Percentiles rank a stretch among this genome's conserved stretches.
phyloP scores from a whole-genome alignment of 1,140 invertebrate species.

The Leptopilina boulardi region DNA sequence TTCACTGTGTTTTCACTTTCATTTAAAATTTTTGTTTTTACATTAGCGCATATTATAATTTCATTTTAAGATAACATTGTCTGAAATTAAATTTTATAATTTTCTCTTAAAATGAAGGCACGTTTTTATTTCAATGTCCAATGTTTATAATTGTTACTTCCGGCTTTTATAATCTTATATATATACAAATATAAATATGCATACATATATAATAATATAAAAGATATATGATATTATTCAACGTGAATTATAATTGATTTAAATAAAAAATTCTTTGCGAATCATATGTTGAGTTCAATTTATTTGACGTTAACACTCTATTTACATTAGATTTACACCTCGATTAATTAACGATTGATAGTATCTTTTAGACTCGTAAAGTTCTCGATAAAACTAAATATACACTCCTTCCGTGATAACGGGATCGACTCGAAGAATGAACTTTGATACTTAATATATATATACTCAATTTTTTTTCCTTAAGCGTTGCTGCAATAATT shows the following conservation, averaged over 20 bases:
- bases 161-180: too few relatives aligned
- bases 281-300: background rate
- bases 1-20: too few relatives aligned
- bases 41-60: too few relatives aligned
- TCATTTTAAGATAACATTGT: too few relatives aligned
- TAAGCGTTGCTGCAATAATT: constrained; percentile 19
- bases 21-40: too few relatives aligned
- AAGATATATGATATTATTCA: constrained; percentile 1
- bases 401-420: constrained; percentile 22
- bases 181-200: too few relatives aligned
- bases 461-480: background rate
- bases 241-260: constrained; percentile 5
- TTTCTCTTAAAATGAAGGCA: too few relatives aligned
- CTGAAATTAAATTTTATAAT: too few relatives aligned
- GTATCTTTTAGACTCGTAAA: constrained; percentile 10
- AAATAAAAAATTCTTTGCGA: constrained; percentile 3
- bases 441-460: constrained; percentile 20
- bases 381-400: constrained; percentile 11
- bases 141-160: background rate
- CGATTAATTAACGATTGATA: constrained; percentile 12
- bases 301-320: background rate
- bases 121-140: background rate
- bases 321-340: constrained; percentile 22
- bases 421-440: constrained; percentile 19
- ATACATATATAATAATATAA: too few relatives aligned